Evolutionary conservation across 2,888 invertebrate species (phyloP), one percentile per base, ranked within the genome.

Genomic region (Crioceris asparagi): DNA sequence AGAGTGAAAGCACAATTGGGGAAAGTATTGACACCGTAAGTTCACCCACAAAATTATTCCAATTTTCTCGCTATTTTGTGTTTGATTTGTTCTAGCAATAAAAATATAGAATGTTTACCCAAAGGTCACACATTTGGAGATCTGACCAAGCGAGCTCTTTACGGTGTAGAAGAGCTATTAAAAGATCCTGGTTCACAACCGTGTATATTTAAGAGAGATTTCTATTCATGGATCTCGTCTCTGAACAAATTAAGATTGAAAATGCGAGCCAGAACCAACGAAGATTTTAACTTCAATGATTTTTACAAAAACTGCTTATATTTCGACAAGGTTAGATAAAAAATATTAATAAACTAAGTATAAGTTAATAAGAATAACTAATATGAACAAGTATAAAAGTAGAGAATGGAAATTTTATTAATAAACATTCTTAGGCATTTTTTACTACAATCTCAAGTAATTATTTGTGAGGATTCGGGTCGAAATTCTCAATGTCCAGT

Each of bases 61-160:
- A 12, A 34, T 25, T 30, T 7, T 21, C 6, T 21, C 21, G 7
- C 10, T 7, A n/a, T n/a, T n/a, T n/a, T n/a, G n/a, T n/a, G n/a
- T n/a, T n/a, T n/a, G n/a, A n/a, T n/a, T n/a, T 32, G 38, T 52
- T 54, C 39, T 39, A 61, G 60, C 19, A 68, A 70, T 51, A 54
- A 70, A 26, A 72, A 71, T 46, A 63, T 69, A 26, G 51, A 49
- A 7, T 54, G 60, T 35, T 66, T 74, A 2, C 69, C 70, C 1
- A 47, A 64, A 40, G 69, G 66, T n/a, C 62, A 64, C 43, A 40
- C 59, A 16, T 74, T 70, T 49, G 74, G 74, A 1, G 66, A 54
- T 29, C 54, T 65, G 3, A 38, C 41, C 7, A 37, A 46, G 12
- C 58, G 60, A 17, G 59, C 61, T 16, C 59, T 67, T 3, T 69